Conservation (phyloP, 1,140 invertebrate species). For the Hycleus phaleratus region DNA sequence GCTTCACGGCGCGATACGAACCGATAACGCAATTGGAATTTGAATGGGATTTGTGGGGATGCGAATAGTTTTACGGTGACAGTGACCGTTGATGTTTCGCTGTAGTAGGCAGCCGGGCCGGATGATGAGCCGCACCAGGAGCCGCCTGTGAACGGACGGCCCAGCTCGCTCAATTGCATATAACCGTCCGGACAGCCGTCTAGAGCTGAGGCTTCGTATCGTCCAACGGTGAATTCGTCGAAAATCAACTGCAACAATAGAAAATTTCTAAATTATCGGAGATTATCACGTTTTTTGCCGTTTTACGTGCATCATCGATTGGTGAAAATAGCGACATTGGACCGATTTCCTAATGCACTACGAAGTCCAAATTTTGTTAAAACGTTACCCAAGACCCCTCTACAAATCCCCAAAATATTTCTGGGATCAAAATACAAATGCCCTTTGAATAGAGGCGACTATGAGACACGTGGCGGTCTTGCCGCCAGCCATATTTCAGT, state of each 20-base stretch:
- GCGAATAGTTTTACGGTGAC: constrained; percentile 66
- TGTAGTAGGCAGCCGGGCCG: constrained; percentile 73
- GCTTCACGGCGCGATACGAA: constrained; percentile 67
- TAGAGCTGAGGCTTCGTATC: constrained; percentile 57
- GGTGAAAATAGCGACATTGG: too few relatives aligned
- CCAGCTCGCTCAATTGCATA: constrained; percentile 73
- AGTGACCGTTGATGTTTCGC: constrained; percentile 74
- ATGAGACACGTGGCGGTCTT: too few relatives aligned
- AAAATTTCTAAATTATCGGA: not conserved
- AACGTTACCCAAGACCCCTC: too few relatives aligned
- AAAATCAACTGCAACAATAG: constrained; percentile 59
- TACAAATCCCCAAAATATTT: too few relatives aligned
- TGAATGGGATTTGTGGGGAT: constrained; percentile 56
- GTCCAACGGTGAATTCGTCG: constrained; percentile 73
- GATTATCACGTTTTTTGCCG: too few relatives aligned
- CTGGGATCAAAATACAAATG: too few relatives aligned
- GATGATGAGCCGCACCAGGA: constrained; percentile 74
- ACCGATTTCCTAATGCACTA: too few relatives aligned
- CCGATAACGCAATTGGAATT: constrained; percentile 69
- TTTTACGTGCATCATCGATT: too few relatives aligned
- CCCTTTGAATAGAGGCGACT: too few relatives aligned
- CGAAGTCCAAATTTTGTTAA: too few relatives aligned
- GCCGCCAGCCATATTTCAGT: too few relatives aligned
- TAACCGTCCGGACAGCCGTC: constrained; percentile 74
- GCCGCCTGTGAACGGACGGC: constrained; percentile 71